Conservation (phyloP, 92 coral and sea anemone genomes). For the Pocillopora grandis region DNA sequence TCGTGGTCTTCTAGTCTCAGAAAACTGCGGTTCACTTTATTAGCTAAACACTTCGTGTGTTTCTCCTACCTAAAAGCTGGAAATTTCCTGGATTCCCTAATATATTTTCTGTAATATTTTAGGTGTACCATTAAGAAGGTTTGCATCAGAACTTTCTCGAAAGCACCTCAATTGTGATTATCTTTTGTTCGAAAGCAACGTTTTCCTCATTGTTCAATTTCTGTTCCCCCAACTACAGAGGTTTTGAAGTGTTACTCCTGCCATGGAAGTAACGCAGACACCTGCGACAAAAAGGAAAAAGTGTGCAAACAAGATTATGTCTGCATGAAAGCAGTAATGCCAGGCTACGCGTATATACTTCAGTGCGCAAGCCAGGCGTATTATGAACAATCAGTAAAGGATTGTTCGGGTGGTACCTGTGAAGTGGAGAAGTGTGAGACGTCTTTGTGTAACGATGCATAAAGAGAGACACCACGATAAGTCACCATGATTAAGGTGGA, state of each 20-base stretch:
- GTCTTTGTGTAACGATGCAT: no score
- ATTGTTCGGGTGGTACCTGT: background rate
- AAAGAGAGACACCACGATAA: no score
- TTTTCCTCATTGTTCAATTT: background rate
- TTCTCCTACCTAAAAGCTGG: no score
- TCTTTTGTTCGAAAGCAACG: no score
- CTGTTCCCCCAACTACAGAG: background rate
- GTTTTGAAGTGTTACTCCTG: background rate
- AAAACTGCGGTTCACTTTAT: background rate
- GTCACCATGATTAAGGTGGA: no score
- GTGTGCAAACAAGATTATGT: background rate
- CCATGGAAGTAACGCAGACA: background rate
- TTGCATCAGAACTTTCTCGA: background rate
- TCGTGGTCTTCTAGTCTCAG: background rate
- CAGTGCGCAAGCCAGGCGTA: background rate
- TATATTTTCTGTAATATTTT: no score
- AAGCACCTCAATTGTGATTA: no score
- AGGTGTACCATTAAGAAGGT: background rate
- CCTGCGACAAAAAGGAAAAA: background rate
- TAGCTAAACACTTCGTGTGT: no score
- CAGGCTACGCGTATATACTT: background rate
- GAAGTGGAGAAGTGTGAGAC: no score
- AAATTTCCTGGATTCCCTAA: no score
- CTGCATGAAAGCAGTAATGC: background rate
- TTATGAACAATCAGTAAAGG: background rate